Evolutionary conservation across 2,113 vertebrate species (phyloP), one percentile per base, ranked within the genome.

Genomic region (Arvicanthis niloticus): DNA sequence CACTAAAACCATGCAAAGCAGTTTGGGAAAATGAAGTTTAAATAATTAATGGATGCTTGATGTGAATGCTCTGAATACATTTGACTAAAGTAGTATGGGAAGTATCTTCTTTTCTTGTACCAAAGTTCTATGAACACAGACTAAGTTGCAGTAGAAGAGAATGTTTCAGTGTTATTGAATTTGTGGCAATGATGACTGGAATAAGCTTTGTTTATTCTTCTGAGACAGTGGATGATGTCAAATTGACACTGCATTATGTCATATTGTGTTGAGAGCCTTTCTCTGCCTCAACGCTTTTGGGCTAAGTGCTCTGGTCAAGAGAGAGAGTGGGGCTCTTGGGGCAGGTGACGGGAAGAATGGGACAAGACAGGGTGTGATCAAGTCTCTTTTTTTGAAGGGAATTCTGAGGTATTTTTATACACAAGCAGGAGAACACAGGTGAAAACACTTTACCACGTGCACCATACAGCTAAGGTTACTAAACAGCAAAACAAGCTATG

Each of bases 11-110:
- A 85, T 85, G 37, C 84, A 89, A 24, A 91, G 37, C 11, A n/a
- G 4, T 0, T 45, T 73, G 77, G 12, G 56, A 19, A 91, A 75
- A 86, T 89, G 26, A 40, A 68, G 10, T 62, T 86, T 42, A 70
- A 94, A 85, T 45, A 84, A 91, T 15, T 45, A 45, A 68, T 89
- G 48, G 29, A 40, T 22, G 37, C 45, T 94, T 89, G 58, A 94
- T 75, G 76, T 65, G 65, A 72, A 87, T 51, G 40, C 40, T 81
- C 58, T 70, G 24, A 82, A 58, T 31, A 37, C 0, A 2, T 31
- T 24, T 29, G 37, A 80, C 75, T 5, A 85, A 75, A 88, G 1
- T 40, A 80, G 89, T 56, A 9, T 70, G 21, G 37, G 12, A 3
- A 56, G 89, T 85, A 8, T 58, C 37, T 77, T 53, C 26, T 85